Percentiles rank a stretch among this genome's conserved stretches.
These are phyloP conservation scores for Aptenodytes forsteri DNA, from an alignment of 2,113 vertebrate genomes.

Conservation along the genomic window DNA sequence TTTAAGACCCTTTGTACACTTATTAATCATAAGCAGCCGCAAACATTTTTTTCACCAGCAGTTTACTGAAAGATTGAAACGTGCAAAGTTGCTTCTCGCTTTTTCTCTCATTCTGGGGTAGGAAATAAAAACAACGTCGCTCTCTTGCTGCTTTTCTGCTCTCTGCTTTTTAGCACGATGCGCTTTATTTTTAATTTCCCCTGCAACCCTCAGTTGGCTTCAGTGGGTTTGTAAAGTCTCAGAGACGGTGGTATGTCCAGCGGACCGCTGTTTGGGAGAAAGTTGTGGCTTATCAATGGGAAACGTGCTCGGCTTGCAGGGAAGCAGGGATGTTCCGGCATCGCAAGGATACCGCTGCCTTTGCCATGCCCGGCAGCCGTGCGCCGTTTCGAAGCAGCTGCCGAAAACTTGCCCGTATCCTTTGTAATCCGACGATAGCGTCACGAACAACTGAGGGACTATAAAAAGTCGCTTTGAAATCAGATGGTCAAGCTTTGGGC, in stretches of 20 bases:
- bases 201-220: not conserved
- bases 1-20: not conserved
- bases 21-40: not conserved
- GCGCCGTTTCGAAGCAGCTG: not conserved
- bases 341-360: not conserved
- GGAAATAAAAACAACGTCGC: fast-evolving
- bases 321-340: not conserved
- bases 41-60: not conserved
- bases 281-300: fast-evolving
- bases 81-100: not conserved
- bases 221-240: not conserved
- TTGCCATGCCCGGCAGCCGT: fast-evolving
- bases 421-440: not conserved
- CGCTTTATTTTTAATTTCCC: not conserved
- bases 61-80: not conserved
- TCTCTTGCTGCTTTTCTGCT: not conserved
- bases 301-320: fast-evolving
- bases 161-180: not conserved
- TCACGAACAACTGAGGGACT: not conserved
- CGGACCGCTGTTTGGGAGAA: fast-evolving
- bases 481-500: conserved; percentile 42
- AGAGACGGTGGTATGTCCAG: fast-evolving
- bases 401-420: not conserved
- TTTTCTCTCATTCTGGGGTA: not conserved
- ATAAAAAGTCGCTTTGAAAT: conserved; percentile 19